phyloP scores from a whole-genome alignment of 92 coral and sea anemone genomes.

The Scolanthus callimorphus region DNA sequence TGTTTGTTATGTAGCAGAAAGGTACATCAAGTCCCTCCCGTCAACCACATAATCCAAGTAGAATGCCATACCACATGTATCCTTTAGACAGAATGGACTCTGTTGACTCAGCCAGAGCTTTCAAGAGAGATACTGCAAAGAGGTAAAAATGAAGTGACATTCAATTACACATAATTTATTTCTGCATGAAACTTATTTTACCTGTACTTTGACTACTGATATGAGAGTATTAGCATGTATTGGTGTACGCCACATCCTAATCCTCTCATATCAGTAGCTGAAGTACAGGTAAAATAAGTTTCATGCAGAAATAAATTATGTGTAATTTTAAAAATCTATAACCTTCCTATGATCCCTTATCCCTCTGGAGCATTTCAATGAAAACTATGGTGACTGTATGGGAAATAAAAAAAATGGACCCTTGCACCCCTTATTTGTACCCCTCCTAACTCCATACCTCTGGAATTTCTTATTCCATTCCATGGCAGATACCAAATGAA shows the following conservation, averaged over 20 bases:
- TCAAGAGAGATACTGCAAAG: slow-evolving; percentile 74
- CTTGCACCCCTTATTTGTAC: no score
- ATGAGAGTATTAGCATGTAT: no score
- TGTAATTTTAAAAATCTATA: neutral
- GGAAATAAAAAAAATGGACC: no score
- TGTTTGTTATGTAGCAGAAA: neutral
- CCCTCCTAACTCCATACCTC: no score
- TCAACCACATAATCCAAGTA: neutral
- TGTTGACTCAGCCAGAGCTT: slow-evolving; percentile 47
- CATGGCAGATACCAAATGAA: no score
- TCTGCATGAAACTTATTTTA: no score
- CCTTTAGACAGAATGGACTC: slow-evolving; percentile 32
- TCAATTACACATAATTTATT: neutral
- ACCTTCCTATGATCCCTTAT: neutral
- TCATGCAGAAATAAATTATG: neutral
- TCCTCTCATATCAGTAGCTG: neutral
- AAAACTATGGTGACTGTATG: no score
- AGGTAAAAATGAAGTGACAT: slow-evolving; percentile 30
- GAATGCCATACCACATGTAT: slow-evolving; percentile 30
- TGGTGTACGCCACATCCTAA: no score
- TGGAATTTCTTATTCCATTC: neutral
- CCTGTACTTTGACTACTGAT: neutral
- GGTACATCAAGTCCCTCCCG: neutral
- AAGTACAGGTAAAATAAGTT: neutral
- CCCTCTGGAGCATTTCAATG: no score